Base-by-base conservation (phyloP, 2,797 vertebrate species). In the Otolemur crassicaudatus region DNA sequence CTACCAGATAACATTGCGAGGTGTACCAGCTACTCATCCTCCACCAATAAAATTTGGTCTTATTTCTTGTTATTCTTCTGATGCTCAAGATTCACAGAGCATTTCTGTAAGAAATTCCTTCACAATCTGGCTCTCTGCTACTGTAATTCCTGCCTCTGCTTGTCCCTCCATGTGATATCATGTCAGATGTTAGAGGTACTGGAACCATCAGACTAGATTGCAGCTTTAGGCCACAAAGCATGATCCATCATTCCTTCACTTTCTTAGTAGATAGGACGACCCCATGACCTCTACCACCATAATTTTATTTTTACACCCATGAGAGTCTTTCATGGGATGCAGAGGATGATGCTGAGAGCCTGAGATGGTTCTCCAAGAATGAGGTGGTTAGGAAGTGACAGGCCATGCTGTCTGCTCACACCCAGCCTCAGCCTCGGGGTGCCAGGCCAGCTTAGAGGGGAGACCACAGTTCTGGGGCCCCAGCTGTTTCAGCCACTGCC, bases 401-500 rank as follows among this genome's bases (percentile, higher is more conserved):
- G 86, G 40, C 40, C 2, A 0, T 9, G 22, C 73, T 87, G 75
- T 95, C 88, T 95, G 65, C 75, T 87, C 20, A 29, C 40, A 73
- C 37, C 67, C 69, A 58, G 89, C 77, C 87, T 91, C 19, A n/a
- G 58, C 31, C 31, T 37, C 49, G 5, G 31, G 5, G 13, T 90
- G n/a, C 65, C 83, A 29, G 60, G 37, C 83, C 77, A 93, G 67
- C 90, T 79, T 85, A 0, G 82, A 95, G 73, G 16, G 25, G 61
- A 94, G 94, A 97, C 93, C 96, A 80, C 94, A 96, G 94, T 27
- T 73, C 67, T 75, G 73, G 82, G 31, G 67, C 40, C 6, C 80
- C 19, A 12, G 60, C 29, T 43, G 31, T 96, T 70, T 86, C 43
- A 84, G 93, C 63, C 19, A 6, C 79, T 16, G 20, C 63, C 83